Evolutionary conservation across 2,797 vertebrate genomes (phyloP), one percentile per base, ranked within the genome.

Genomic region (Apogon hyalosoma): DNA sequence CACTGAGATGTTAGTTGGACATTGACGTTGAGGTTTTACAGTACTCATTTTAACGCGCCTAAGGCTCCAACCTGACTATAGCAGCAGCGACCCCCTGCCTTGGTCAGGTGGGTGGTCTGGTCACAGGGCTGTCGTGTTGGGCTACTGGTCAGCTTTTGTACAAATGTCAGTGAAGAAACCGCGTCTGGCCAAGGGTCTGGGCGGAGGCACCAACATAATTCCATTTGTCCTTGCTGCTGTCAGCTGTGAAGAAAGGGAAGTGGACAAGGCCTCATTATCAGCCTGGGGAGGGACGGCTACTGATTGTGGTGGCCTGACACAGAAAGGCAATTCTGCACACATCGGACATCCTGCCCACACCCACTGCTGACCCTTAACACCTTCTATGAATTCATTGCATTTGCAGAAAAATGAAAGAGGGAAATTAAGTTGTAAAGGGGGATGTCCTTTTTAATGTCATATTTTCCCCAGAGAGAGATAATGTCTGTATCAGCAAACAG

Each of bases 171-270:
- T 80, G 73, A 77, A 87, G 75, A 75, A 61, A 71, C 85, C 63
- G 57, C 45, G 66, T 79, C 68, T 66, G 55, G 63, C 80, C 69
- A 59, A 78, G 73, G 72, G 86, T 86, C 79, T 79, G 82, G 68
- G 67, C 18, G 85, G 89, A 79, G 89, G 87, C 81, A 85, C 87
- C 73, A 38, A 76, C 82, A 77, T 80, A 77, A 78, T 76, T 73
- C 87, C 84, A 90, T 93, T 93, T 93, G 90, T 93, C 83, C 78
- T 36, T 12, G 63, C 79, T 65, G 81, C 84, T 90, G 91, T 91
- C 89, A 90, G 81, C 90, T 87, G 87, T 71, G 74, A 83, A 90
- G 86, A 90, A 92, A 85, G 72, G 77, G 84, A 88, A 80, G 75
- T 46, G 75, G 82, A 87, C 86, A 79, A 77, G 83, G 69, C 76